Evolutionary conservation across 2,113 vertebrate species (phyloP), one percentile per base, ranked within the genome.

Genomic region (Bubalus kerabau): DNA sequence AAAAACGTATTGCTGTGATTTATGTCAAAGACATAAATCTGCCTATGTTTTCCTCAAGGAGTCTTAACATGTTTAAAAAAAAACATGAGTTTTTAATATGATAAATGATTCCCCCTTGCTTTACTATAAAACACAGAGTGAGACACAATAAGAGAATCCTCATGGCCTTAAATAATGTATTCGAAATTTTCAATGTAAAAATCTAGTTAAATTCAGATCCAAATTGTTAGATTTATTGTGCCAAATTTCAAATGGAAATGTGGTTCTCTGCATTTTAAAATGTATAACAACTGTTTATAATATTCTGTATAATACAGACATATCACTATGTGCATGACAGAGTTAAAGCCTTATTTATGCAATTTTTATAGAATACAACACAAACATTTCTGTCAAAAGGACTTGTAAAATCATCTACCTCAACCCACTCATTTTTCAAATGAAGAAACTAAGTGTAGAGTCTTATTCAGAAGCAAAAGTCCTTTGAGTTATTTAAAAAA

Each of bases 251-350:
- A 89, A 67, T 89, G 89, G 46, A 94, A 91, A 67, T 91, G 86
- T 76, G 24, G 28, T 85, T 96, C 93, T 92, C 32, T 95, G 43
- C 67, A 88, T 97, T 97, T 98, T 78, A 78, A 96, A 60, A 88
- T 93, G 11, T 71, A 12, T 85, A 88, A 46, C 32, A 92, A 87
- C 48, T 93, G 74, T 28, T 90, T 85, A 54, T 7, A 71, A 86
- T 94, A 90, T 83, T 90, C 76, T 43, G 57, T 46, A 67, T 88
- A 87, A 94, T 60, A 30, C 26, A 92, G 83, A 54, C 30, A 74
- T 48, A 90, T 82, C 93, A 88, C 46, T 85, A 67, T 60, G 64
- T 76, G 10, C 67, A 56, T 84, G 30, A 81, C 21, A 94, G 87
- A 83, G 85, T 57, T 71, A 96, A 96, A 87, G 36, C 12, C 43